Conservation (phyloP, 2,888 invertebrate genomes). For the Dicranocentrus wangi region DNA sequence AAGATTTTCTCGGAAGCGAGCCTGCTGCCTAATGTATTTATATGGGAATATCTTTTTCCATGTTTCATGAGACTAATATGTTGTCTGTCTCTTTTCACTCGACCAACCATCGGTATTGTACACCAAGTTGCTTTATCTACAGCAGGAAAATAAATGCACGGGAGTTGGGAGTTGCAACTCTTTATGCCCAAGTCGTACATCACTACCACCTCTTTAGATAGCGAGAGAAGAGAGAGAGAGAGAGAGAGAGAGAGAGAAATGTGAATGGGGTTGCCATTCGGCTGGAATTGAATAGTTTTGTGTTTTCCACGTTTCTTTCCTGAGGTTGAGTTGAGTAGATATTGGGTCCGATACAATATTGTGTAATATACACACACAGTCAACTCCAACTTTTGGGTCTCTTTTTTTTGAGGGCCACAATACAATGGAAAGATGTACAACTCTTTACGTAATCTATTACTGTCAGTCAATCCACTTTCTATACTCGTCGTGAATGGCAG, state of each 20-base stretch:
- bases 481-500: slow-evolving; percentile 34
- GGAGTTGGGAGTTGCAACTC: not conserved
- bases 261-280: slow-evolving; percentile 27
- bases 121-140: not conserved
- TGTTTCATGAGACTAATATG: slow-evolving; percentile 46
- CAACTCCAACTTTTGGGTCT: slow-evolving; percentile 17
- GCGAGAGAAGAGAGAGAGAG: not conserved
- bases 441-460: slow-evolving; percentile 70
- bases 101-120: slow-evolving; percentile 28
- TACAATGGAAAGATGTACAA: slow-evolving; percentile 50
- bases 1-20: slow-evolving; percentile 31
- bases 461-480: slow-evolving; percentile 66
- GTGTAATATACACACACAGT: not conserved
- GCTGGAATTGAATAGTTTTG: slow-evolving; percentile 43
- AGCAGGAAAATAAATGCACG: not conserved
- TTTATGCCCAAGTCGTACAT: not conserved
- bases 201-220: not conserved
- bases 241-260: slow-evolving; percentile 34
- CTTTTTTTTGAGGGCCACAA: slow-evolving; percentile 1
- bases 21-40: slow-evolving; percentile 26
- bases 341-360: not conserved
- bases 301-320: slow-evolving; percentile 6
- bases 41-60: slow-evolving; percentile 8
- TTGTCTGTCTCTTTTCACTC: slow-evolving; percentile 48
- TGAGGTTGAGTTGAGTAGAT: not conserved